Conservation (phyloP, 2,113 vertebrate species). For the Bambusicola thoracicus region DNA sequence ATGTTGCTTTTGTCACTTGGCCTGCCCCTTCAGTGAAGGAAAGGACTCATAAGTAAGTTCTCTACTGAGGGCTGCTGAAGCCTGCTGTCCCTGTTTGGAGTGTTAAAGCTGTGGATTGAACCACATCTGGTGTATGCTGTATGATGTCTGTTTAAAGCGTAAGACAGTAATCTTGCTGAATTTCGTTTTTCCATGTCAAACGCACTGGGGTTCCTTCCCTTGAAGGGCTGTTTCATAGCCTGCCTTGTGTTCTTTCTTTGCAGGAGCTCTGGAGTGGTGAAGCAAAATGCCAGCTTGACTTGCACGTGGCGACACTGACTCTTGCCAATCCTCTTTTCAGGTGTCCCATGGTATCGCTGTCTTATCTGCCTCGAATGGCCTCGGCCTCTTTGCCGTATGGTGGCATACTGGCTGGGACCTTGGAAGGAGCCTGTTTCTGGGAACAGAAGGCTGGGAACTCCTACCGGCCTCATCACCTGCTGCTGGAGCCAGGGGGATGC, state of each 20-base stretch:
- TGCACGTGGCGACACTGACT: background rate
- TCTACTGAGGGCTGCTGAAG: background rate
- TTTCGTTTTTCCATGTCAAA: background rate
- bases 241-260: background rate
- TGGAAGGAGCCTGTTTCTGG: constrained; percentile 95
- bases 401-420: constrained; percentile 89
- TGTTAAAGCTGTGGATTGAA: background rate
- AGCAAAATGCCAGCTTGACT: background rate
- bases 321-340: constrained; percentile 63
- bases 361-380: constrained; percentile 87
- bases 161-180: background rate
- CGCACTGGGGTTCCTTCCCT: background rate
- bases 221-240: background rate
- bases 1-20: background rate
- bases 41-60: background rate
- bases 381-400: constrained; percentile 87
- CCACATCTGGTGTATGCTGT: background rate
- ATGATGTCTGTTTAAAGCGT: background rate
- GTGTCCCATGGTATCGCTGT: constrained; percentile 91
- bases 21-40: background rate
- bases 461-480: constrained; percentile 87
- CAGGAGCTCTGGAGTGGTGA: background rate
- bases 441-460: constrained; percentile 81
- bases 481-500: constrained; percentile 87
- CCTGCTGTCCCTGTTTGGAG: background rate